Evolutionary conservation across 2,797 vertebrate genomes (phyloP), one percentile per base, ranked within the genome.

Genomic region (Numenius phaeopus): DNA sequence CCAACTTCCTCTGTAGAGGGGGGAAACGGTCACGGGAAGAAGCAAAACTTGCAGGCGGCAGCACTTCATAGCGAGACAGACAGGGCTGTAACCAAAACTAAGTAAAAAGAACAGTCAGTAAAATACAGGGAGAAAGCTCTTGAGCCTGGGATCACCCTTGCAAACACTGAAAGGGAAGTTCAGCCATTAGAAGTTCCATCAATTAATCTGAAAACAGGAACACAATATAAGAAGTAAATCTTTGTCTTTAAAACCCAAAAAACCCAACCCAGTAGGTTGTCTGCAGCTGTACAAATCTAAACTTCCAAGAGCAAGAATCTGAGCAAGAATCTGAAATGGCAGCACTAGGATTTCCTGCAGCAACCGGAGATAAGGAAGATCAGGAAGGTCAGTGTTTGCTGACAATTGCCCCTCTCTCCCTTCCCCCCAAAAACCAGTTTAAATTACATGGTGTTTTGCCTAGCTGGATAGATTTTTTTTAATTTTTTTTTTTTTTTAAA

Each of bases 301-400:
- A 70, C 21, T 70, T 62, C 40, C 44, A 69, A 64, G 47, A 39
- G 10, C 8, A 14, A 86, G 70, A 58, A 88, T 44, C 44, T 67
- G 44, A 69, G 26, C 22, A 69, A 90, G 58, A 91, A 50, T 15
- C 71, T 85, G 73, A 87, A 92, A 90, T 12, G 71, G 76, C 57
- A 89, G 70, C 57, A 46, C 14, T n/a, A 3, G 4, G 57, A 83
- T 50, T 50, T 87, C 64, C 52, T 6, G 19, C 30, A 62, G 76
- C 44, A 83, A 58, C 16, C 7, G 19, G n/a, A 87, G 37, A 93
- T n/a, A 55, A 88, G 44, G 40, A 66, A 90, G 50, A 85, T 13
- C 9, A 80, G 42, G 42, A 85, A 62, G 30, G 81, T 71, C 50
- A 86, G 52, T n/a, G 55, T 73, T 50, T 55, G 32, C 64, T 55